Percentiles rank a stretch among this genome's conserved stretches.
Conservation (phyloP, 2,888 invertebrate genomes). For the Hydrotaea diabolus region DNA sequence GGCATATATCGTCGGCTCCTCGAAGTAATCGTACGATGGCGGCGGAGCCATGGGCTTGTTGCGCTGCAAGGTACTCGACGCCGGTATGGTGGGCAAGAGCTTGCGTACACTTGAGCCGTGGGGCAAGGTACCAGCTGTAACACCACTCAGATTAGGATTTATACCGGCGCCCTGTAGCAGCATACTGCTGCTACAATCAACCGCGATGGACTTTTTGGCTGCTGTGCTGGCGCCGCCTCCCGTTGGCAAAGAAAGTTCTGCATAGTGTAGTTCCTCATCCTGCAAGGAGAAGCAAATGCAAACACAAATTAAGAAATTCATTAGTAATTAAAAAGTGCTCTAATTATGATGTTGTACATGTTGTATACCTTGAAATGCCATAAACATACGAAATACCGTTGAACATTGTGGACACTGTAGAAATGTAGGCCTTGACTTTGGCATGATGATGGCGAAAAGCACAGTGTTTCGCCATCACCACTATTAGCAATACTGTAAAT, state of each 20-base stretch:
- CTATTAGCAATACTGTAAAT: too few species aligned
- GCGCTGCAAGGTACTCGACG: conserved; percentile 77
- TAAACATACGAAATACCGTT: background rate
- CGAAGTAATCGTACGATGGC: conserved; percentile 81
- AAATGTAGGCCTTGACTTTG: background rate
- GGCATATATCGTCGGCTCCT: conserved; percentile 88
- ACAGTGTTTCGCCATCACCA: too few species aligned
- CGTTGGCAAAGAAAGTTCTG: conserved; percentile 77
- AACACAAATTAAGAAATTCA: conserved; percentile 39
- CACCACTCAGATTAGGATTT: conserved; percentile 61
- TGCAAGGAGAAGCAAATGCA: conserved; percentile 52
- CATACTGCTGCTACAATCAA: conserved; percentile 73
- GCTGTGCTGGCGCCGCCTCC: conserved; percentile 65
- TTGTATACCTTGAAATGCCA: conserved; percentile 44
- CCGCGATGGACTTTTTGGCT: conserved; percentile 71
- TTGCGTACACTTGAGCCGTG: conserved; percentile 78
- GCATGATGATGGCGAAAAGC: background rate
- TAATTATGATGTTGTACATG: conserved; percentile 45
- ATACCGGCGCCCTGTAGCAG: conserved; percentile 71
- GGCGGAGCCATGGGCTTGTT: conserved; percentile 76
- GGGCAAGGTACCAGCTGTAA: conserved; percentile 72
- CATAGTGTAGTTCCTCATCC: conserved; percentile 81
- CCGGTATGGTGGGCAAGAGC: conserved; percentile 76
- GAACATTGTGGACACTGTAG: too few species aligned
- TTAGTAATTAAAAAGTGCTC: conserved; percentile 43